A percentile compares a stretch with the other conserved stretches of the same genome.
These are phyloP conservation scores for Anarrhichthys ocellatus DNA, from an alignment of 2,113 vertebrate species.

Conservation along the genomic window DNA sequence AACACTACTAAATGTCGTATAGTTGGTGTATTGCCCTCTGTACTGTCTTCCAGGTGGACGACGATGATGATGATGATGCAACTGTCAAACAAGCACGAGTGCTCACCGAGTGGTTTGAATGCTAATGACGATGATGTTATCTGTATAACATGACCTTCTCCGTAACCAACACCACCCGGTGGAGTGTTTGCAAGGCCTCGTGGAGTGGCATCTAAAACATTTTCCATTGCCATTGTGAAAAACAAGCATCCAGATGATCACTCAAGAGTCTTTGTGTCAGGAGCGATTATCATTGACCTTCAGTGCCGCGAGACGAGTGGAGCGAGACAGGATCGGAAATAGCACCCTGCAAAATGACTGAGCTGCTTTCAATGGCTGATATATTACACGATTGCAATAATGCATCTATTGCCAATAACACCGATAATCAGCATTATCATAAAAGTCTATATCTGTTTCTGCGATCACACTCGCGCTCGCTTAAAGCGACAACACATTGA, in stretches of 20 bases:
- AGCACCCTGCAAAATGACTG: constrained; percentile 14
- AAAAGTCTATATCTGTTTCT: neutral
- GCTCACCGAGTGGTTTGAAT: constrained; percentile 58
- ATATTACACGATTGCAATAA: constrained; percentile 26
- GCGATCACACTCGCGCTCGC: neutral
- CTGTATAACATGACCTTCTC: constrained; percentile 65
- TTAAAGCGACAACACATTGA: neutral
- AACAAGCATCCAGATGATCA: constrained; percentile 63
- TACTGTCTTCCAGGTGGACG: constrained; percentile 12
- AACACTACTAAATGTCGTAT: neutral
- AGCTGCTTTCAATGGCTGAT: constrained; percentile 10
- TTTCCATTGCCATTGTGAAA: constrained; percentile 50
- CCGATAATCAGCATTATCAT: neutral
- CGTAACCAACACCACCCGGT: constrained; percentile 38
- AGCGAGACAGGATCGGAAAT: constrained; percentile 39
- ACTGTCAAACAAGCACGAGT: constrained; percentile 48
- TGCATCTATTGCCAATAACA: constrained; percentile 25
- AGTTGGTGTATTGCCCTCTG: neutral
- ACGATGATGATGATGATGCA: constrained; percentile 19
- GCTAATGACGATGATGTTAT: constrained; percentile 47
- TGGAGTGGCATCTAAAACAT: constrained; percentile 63
- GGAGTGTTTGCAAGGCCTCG: constrained; percentile 54
- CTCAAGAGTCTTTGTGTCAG: constrained; percentile 66
- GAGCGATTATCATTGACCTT: constrained; percentile 73
- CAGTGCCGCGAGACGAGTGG: constrained; percentile 35